These are phyloP conservation scores for Wiebesia pumilae DNA, from an alignment of 1,140 invertebrate species.

Conservation along the genomic window DNA sequence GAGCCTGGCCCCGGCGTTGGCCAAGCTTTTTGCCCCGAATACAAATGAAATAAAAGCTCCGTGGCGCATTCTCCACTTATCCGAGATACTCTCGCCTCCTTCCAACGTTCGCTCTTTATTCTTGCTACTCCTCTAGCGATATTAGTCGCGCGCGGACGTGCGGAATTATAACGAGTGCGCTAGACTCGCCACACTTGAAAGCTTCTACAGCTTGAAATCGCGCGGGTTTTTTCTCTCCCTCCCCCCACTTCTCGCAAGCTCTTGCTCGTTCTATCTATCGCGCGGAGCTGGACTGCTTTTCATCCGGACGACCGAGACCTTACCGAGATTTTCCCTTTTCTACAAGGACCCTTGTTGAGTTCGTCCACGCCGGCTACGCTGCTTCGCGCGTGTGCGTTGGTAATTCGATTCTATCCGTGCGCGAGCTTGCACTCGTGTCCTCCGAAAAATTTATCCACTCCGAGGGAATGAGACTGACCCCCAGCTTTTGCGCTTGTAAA, in stretches of 20 bases:
- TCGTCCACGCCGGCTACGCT: constrained; percentile 45
- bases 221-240: background rate
- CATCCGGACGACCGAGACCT: constrained; percentile 19
- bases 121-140: background rate
- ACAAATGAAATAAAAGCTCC: constrained; percentile 70
- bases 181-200: background rate
- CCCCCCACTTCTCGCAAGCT: background rate
- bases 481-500: background rate
- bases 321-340: constrained; percentile 46
- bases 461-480: background rate
- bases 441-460: constrained; percentile 1
- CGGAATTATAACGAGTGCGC: constrained; percentile 46
- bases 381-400: background rate
- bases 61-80: background rate
- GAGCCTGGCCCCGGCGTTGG: background rate
- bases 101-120: background rate
- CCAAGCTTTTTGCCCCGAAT: constrained; percentile 62
- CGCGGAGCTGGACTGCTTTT: background rate
- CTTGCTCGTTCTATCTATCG: background rate
- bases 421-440: background rate
- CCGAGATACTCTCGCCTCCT: background rate
- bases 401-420: background rate
- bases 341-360: constrained; percentile 57
- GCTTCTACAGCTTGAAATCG: background rate
- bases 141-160: constrained; percentile 30